Conservation (phyloP, 2,113 vertebrate genomes). For the Rhea americana region DNA sequence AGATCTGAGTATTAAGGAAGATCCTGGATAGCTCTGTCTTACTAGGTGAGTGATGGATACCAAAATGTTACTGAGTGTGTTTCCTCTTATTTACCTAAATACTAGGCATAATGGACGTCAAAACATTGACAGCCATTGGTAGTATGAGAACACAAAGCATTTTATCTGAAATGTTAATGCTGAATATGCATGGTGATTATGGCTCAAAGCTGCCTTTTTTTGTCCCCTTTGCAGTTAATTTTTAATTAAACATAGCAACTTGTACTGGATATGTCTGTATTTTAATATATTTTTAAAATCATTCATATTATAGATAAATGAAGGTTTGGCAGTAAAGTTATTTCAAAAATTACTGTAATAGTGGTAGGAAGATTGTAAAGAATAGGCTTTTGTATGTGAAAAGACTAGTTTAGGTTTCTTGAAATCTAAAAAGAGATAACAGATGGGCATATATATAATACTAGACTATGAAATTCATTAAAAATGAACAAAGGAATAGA, state of each 20-base stretch:
- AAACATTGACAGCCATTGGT: neutral
- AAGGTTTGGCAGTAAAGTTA: neutral
- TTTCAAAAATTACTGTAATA: neutral
- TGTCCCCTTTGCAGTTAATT: neutral
- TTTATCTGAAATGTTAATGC: neutral
- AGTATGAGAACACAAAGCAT: neutral
- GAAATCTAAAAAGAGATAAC: neutral
- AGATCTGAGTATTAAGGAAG: neutral
- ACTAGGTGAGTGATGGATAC: neutral
- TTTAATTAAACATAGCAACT: neutral
- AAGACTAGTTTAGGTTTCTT: neutral
- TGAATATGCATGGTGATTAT: neutral
- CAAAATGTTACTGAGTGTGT: neutral
- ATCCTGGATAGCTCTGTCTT: neutral
- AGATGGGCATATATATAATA: neutral
- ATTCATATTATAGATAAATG: no score
- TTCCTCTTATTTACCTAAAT: neutral
- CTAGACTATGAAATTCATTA: neutral
- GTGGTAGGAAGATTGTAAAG: neutral
- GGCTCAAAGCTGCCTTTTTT: neutral
- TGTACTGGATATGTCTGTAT: neutral
- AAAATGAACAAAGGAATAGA: neutral
- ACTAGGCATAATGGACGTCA: neutral
- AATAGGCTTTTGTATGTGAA: neutral
- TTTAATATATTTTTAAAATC: neutral